These are phyloP conservation scores for Isotomurus palustris DNA, from an alignment of 2,888 invertebrate species.

Conservation along the genomic window DNA sequence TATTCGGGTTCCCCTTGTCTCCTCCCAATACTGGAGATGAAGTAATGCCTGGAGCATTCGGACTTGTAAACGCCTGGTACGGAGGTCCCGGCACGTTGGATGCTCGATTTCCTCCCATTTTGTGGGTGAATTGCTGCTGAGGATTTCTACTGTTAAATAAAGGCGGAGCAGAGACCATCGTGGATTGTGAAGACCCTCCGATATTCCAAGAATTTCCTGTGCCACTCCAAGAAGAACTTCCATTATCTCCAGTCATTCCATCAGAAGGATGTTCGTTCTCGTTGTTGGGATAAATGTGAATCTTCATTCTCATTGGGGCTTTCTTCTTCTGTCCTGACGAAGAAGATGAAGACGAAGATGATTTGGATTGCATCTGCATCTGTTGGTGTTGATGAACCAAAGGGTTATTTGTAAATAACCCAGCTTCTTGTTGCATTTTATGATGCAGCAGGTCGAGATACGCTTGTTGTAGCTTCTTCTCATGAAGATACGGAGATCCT, in stretches of 20 bases:
- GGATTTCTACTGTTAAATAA: no score
- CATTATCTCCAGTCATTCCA: neutral
- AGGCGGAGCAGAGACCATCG: neutral
- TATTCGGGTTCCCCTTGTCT: conserved; percentile 2
- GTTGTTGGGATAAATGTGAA: conserved; percentile 46
- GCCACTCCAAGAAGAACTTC: neutral
- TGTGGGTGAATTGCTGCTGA: conserved; percentile 6
- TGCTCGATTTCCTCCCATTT: conserved; percentile 14
- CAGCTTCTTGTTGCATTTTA: conserved; percentile 40
- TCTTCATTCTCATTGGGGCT: conserved; percentile 46
- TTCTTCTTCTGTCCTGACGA: conserved; percentile 16
- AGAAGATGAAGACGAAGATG: neutral
- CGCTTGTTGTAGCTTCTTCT: conserved; percentile 36
- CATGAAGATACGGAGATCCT: conserved; percentile 4
- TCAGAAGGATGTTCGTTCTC: conserved; percentile 14
- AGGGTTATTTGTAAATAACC: no score
- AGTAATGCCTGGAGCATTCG: conserved; percentile 19
- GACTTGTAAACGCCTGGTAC: conserved; percentile 23
- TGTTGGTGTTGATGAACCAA: conserved; percentile 8
- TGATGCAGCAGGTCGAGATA: conserved; percentile 44
- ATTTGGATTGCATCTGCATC: neutral
- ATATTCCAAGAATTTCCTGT: neutral
- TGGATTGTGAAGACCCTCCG: neutral
- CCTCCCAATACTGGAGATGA: conserved; percentile 12
- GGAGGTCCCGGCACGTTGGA: no score